Conservation (phyloP, 2,797 vertebrate genomes). For the Sciurus vulgaris region DNA sequence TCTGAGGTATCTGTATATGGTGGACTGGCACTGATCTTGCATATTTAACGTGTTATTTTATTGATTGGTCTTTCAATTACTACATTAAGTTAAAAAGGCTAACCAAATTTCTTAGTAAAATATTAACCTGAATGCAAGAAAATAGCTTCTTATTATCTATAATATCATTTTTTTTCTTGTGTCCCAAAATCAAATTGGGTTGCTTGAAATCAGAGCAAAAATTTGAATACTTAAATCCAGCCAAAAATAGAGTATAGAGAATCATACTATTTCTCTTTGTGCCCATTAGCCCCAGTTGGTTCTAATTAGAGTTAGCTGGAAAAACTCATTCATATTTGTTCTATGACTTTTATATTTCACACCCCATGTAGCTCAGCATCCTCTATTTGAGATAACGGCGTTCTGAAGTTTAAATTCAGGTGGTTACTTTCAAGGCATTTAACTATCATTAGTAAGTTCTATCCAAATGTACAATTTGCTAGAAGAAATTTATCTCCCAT, state of each 20-base stretch:
- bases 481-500: neutral
- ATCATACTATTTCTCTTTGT: neutral
- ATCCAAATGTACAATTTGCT: neutral
- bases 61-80: neutral
- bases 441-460: neutral
- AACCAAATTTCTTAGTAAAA: neutral
- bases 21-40: neutral
- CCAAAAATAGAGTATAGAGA: neutral
- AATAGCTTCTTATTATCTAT: neutral
- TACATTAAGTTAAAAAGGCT: neutral
- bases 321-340: neutral
- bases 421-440: neutral
- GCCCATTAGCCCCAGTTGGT: neutral
- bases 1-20: neutral
- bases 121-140: neutral
- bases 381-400: neutral
- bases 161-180: neutral
- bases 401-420: neutral
- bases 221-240: neutral
- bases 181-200: neutral
- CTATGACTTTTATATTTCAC: neutral
- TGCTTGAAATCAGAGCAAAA: neutral
- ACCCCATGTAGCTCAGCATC: neutral
- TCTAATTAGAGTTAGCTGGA: neutral
- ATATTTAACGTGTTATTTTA: conserved; percentile 14